Evolutionary conservation across 1,140 invertebrate species (phyloP).

Genomic region (Rhopalosiphum padi): DNA sequence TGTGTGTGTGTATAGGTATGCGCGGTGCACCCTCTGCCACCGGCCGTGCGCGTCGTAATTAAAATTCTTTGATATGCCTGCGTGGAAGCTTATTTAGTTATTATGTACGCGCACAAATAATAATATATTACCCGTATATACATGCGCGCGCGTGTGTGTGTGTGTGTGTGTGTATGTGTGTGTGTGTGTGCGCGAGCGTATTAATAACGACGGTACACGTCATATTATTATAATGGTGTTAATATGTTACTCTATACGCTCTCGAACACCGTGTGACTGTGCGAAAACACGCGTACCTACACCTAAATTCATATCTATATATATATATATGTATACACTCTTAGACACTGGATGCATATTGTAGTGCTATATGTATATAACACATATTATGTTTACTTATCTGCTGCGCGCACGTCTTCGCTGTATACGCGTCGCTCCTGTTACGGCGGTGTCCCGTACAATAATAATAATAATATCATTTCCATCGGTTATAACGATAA

Average conservation of each 20-base stretch:
- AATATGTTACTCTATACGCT: not conserved
- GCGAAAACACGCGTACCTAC: not conserved
- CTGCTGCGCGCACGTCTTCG: not conserved
- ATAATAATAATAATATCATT: not conserved
- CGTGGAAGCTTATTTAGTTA: not conserved
- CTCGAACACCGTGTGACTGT: not conserved
- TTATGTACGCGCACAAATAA: not conserved
- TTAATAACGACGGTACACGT: not conserved
- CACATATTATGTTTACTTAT: not conserved
- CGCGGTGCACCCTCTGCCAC: conserved; percentile 5
- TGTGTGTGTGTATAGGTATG: not conserved
- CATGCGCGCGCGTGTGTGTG: not conserved
- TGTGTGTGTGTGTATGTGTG: too few species aligned
- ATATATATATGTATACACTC: not conserved
- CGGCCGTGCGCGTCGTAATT: conserved; percentile 26
- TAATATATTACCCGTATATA: not conserved
- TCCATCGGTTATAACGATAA: not conserved
- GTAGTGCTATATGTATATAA: too few species aligned
- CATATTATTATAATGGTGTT: not conserved
- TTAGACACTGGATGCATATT: not conserved
- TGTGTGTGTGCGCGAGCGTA: not conserved
- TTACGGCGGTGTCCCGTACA: not conserved
- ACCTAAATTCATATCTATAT: too few species aligned
- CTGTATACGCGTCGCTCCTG: not conserved
- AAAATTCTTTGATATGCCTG: conserved; percentile 38